phyloP scores from a whole-genome alignment of 2,113 vertebrate genomes.

The Polypterus senegalus region DNA sequence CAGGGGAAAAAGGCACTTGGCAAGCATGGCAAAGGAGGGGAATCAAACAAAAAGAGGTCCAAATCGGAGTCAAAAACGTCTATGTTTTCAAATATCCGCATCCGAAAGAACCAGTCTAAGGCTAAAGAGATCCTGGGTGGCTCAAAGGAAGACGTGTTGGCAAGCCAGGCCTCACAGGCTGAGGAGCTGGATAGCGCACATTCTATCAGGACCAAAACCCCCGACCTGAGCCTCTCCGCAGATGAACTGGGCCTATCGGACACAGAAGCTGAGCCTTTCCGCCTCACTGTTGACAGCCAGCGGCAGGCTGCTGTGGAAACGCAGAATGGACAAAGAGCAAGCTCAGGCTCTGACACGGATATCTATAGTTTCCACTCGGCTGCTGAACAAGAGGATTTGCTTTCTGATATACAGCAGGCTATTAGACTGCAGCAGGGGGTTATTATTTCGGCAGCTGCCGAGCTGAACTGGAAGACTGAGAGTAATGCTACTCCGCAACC shows the following conservation, averaged over 20 bases:
- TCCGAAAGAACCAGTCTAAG: conserved; percentile 71
- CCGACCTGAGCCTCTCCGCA: conserved; percentile 70
- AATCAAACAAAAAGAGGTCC: conserved; percentile 65
- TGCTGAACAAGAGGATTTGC: conserved; percentile 85
- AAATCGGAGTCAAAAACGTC: conserved; percentile 75
- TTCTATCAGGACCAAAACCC: conserved; percentile 64
- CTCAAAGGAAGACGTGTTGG: conserved; percentile 74
- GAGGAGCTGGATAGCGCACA: conserved; percentile 68
- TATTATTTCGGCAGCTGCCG: conserved; percentile 32
- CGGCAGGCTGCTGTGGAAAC: conserved; percentile 37
- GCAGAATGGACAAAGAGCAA: conserved; percentile 69
- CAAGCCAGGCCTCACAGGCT: conserved; percentile 50
- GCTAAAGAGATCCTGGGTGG: conserved; percentile 59
- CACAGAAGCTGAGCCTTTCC: conserved; percentile 49
- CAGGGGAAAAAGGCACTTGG: conserved; percentile 64
- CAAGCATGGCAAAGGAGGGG: conserved; percentile 60
- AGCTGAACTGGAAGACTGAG: conserved; percentile 34
- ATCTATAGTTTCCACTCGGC: conserved; percentile 97
- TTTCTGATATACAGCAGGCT: conserved; percentile 91
- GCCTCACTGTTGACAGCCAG: conserved; percentile 36
- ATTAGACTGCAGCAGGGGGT: conserved; percentile 69
- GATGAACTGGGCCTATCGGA: conserved; percentile 81
- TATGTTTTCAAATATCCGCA: conserved; percentile 85
- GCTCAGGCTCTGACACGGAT: conserved; percentile 89
- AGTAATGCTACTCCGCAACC: conserved; percentile 32